phyloP scores from a whole-genome alignment of 92 coral and sea anemone species.

The Phenganax marumi region DNA sequence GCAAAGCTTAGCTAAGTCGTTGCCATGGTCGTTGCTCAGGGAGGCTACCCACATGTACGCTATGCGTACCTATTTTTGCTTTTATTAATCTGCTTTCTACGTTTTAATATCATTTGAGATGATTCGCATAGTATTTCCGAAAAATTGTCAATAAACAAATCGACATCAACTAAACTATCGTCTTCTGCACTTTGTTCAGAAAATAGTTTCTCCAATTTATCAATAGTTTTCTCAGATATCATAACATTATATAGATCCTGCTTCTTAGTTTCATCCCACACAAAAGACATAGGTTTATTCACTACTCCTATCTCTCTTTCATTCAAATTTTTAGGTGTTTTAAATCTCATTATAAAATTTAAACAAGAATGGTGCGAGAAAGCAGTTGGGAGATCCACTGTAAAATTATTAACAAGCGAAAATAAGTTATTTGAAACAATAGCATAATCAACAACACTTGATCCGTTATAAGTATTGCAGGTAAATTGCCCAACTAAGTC shows the following conservation, averaged over 20 bases:
- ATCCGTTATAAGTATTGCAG: neutral
- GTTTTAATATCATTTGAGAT: too few species aligned
- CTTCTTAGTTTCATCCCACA: neutral
- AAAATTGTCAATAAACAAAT: too few species aligned
- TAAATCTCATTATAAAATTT: neutral
- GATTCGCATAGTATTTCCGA: too few species aligned
- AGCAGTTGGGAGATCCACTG: neutral
- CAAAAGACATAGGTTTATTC: neutral
- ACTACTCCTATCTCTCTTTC: neutral
- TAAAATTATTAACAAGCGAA: neutral
- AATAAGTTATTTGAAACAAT: neutral
- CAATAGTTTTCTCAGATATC: neutral
- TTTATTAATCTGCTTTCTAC: too few species aligned
- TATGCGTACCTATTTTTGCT: too few species aligned
- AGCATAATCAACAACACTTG: too few species aligned
- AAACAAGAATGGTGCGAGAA: neutral
- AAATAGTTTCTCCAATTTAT: neutral
- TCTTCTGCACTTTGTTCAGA: neutral
- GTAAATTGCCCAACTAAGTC: neutral
- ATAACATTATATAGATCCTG: neutral
- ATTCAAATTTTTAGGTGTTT: neutral
- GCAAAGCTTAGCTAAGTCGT: too few species aligned
- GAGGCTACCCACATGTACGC: too few species aligned
- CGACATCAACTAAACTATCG: too few species aligned
- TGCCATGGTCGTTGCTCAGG: too few species aligned